A percentile compares a stretch with the other conserved stretches of the same genome.
Evolutionary conservation across 2,113 vertebrate species (phyloP).

Genomic region (Scomber japonicus): DNA sequence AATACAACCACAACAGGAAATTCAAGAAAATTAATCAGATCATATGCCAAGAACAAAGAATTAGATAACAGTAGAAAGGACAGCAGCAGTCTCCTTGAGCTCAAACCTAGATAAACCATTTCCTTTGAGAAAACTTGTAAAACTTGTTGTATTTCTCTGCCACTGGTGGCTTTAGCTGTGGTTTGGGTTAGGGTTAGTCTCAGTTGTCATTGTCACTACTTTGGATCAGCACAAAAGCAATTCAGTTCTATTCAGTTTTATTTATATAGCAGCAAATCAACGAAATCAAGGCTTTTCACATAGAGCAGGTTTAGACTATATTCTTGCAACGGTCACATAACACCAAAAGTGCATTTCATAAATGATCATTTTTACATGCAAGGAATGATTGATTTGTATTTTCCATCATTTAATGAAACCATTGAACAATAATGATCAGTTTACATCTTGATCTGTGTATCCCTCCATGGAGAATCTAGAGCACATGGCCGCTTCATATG

Average conservation of each 20-base stretch:
- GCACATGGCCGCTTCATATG: background rate
- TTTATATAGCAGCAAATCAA: no score
- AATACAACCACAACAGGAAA: background rate
- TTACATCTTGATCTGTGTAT: background rate
- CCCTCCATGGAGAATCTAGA: no score
- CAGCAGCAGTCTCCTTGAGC: background rate
- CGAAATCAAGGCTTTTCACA: no score
- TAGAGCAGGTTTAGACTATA: no score
- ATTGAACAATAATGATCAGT: background rate
- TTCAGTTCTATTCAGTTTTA: no score
- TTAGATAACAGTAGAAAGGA: background rate
- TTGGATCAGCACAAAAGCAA: background rate
- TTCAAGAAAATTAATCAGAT: background rate
- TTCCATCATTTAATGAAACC: background rate
- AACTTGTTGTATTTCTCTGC: background rate
- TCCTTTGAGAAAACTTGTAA: constrained; percentile 4
- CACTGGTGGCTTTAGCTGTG: background rate
- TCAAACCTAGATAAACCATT: background rate
- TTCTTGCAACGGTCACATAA: background rate
- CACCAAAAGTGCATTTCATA: background rate
- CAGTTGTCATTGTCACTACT: background rate
- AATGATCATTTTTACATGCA: constrained; percentile 16
- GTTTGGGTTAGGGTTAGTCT: background rate
- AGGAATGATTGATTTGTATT: background rate
- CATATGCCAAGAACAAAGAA: background rate